Percentiles rank a stretch among this genome's conserved stretches.
Evolutionary conservation across 2,888 invertebrate species (phyloP).

Genomic region (Melanargia galathea): DNA sequence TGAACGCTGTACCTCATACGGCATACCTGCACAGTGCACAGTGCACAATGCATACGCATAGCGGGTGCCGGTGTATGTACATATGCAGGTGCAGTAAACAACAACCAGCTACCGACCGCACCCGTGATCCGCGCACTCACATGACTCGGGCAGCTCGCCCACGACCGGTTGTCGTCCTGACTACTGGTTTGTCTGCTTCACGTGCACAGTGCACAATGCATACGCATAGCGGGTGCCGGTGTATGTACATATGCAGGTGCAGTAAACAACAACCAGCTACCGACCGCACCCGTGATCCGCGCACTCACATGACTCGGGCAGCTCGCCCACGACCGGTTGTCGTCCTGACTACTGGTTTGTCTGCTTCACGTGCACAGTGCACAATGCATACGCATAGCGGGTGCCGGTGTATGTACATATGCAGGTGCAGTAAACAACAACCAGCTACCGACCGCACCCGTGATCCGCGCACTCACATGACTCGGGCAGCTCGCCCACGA

Average conservation of each 20-base stretch:
- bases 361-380: not conserved
- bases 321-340: not conserved
- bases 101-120: not conserved
- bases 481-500: not conserved
- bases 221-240: too few species aligned
- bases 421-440: constrained; percentile 3
- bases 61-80: too few species aligned
- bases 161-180: constrained; percentile 3
- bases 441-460: not conserved
- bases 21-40: too few species aligned
- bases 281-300: not conserved
- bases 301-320: not conserved
- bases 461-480: not conserved
- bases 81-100: not conserved
- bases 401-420: too few species aligned
- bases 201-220: too few species aligned
- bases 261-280: not conserved
- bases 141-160: not conserved
- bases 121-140: not conserved
- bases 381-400: too few species aligned
- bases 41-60: too few species aligned
- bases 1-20: too few species aligned
- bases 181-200: not conserved
- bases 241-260: not conserved
- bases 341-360: not conserved